A percentile compares a stretch with the other conserved stretches of the same genome.
Evolutionary conservation across 2,113 vertebrate species (phyloP).

Genomic region (Micromys minutus): DNA sequence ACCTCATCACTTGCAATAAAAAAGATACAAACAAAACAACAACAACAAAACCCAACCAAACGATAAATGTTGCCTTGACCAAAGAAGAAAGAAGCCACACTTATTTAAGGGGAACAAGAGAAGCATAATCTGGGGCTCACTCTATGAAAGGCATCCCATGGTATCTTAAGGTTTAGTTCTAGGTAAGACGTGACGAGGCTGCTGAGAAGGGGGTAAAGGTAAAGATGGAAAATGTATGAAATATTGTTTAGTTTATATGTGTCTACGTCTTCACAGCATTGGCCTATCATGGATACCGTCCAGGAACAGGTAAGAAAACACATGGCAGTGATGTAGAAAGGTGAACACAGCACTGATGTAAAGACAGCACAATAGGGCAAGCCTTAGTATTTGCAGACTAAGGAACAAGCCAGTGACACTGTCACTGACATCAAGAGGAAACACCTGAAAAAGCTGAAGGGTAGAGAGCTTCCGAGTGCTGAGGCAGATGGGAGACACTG

Average conservation of each 20-base stretch:
- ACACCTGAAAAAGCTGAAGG: neutral
- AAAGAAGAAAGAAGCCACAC: neutral
- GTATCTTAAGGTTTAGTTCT: neutral
- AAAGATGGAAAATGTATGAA: neutral
- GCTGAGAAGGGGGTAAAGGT: neutral
- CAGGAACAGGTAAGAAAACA: neutral
- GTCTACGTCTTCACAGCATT: neutral
- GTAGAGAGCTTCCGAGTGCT: neutral
- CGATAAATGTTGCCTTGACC: neutral
- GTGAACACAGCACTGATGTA: neutral
- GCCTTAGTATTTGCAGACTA: neutral
- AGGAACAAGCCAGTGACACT: neutral
- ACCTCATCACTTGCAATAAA: neutral
- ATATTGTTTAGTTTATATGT: neutral
- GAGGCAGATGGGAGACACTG: neutral
- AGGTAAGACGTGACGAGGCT: neutral
- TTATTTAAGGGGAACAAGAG: constrained; percentile 14
- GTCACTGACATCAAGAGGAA: neutral
- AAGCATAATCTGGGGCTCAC: neutral
- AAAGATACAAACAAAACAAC: neutral
- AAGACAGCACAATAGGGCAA: neutral
- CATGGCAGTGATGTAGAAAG: neutral
- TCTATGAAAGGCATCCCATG: neutral
- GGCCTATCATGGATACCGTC: neutral
- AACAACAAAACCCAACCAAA: neutral